phyloP scores from a whole-genome alignment of 1,140 invertebrate genomes.

The Catajapyx aquilonaris region DNA sequence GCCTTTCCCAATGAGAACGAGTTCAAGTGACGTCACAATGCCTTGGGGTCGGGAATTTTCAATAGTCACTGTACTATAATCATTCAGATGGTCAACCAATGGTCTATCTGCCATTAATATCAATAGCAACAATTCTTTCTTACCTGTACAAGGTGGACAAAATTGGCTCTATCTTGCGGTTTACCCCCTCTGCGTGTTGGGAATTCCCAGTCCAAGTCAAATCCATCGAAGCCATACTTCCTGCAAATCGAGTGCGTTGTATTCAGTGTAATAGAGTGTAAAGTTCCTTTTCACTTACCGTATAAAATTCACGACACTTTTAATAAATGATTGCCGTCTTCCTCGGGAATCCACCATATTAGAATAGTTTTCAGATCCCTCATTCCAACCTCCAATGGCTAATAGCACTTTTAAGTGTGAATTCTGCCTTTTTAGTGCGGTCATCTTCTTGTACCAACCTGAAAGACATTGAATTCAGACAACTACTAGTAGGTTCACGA shows the following conservation, averaged over 20 bases:
- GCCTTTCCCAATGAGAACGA: no score
- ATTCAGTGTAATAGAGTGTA: no score
- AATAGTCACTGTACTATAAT: constrained; percentile 1
- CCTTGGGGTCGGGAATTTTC: not conserved
- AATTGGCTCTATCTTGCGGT: constrained; percentile 52
- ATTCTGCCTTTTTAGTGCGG: constrained; percentile 37
- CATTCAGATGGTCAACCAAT: not conserved
- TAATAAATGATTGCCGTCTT: constrained; percentile 35
- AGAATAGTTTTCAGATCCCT: constrained; percentile 61
- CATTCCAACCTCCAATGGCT: constrained; percentile 75
- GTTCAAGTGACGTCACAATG: no score
- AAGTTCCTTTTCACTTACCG: constrained; percentile 27
- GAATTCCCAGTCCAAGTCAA: constrained; percentile 63
- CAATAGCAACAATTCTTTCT: no score
- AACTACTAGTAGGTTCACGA: not conserved
- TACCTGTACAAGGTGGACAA: constrained; percentile 48
- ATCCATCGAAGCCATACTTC: constrained; percentile 54
- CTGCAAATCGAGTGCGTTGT: no score
- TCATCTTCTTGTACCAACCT: constrained; percentile 44
- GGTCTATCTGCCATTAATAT: no score
- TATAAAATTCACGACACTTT: constrained; percentile 35
- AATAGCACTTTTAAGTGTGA: constrained; percentile 52
- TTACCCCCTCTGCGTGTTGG: constrained; percentile 47
- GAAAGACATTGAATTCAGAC: constrained; percentile 6
- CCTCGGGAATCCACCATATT: constrained; percentile 34